phyloP scores from a whole-genome alignment of 2,888 invertebrate species.

The Drymonia ruficornis region DNA sequence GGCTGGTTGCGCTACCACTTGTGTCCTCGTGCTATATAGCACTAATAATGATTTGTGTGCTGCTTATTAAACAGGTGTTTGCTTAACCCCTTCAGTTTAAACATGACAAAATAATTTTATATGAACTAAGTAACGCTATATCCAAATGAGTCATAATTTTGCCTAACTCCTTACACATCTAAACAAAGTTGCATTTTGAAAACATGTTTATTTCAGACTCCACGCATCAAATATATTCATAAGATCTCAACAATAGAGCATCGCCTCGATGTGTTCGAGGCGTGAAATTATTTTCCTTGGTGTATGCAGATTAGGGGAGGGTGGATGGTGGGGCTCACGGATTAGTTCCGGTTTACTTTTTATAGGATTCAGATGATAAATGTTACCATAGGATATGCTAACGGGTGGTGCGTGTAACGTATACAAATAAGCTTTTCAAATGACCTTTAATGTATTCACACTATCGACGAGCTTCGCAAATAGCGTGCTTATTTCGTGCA shows the following conservation, averaged over 20 bases:
- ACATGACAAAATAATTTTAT: no score
- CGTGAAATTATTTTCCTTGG: conserved; percentile 83
- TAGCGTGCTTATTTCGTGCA: background rate
- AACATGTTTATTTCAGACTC: conserved; percentile 21
- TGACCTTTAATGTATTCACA: conserved; percentile 39
- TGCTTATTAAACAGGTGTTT: no score
- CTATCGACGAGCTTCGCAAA: conserved; percentile 23
- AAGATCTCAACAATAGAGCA: conserved; percentile 58
- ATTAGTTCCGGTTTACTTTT: conserved; percentile 83
- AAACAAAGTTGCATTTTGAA: background rate
- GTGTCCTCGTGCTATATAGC: no score
- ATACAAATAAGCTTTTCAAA: conserved; percentile 69
- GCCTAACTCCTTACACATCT: background rate
- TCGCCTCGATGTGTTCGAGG: conserved; percentile 68
- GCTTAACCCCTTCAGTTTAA: no score
- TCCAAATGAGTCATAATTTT: no score
- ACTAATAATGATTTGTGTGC: no score
- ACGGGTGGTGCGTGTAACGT: conserved; percentile 81
- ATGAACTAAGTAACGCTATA: no score
- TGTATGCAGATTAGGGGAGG: conserved; percentile 80
- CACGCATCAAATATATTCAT: conserved; percentile 43
- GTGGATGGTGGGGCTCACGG: conserved; percentile 57
- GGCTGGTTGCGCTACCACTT: no score
- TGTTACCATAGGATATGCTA: conserved; percentile 70
- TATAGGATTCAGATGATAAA: conserved; percentile 83